Base-by-base conservation (phyloP, 2,888 invertebrate genomes). In the Lasioglossum oenotherae region DNA sequence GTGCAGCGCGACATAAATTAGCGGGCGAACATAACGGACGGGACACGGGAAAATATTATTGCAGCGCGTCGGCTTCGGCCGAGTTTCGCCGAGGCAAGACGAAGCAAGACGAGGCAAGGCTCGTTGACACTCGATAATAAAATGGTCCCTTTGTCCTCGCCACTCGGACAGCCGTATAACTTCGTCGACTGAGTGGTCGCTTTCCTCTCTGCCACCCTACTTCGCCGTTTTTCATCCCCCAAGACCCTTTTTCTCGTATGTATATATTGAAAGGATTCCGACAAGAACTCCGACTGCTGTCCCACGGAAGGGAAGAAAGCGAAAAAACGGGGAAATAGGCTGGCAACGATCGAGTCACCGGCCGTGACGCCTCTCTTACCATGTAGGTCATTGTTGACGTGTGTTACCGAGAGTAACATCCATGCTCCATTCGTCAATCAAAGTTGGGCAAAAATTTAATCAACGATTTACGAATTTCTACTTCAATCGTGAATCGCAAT, bases 21-120 rank as follows among this genome's bases (percentile, higher is more conserved):
- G 89, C 87, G 60, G 85, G 23, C 77, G 86, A 73, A 82, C 81
- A 84, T 74, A 74, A 84, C 81, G 81, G 69, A 57, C 49, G 79
- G 78, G 90, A 82, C 85, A 87, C 84, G 88, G 80, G 89, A 92
- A 93, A 93, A 93, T 93, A 93, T 93, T 93, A 91, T 93, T 91
- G 86, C 89, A 87, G 35, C 84, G 82, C 81, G 80, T 78, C 80
- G 83, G 71, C 57, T 16, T 64, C 78, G 73, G 74, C 81, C 81
- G 46, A 84, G 80, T 73, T 83, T 87, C 84, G 82, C 84, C 81
- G 74, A 75, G 76, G 67, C 31, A 27, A 23, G 75, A 27, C 78
- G 46, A 35, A 77, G 88, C 85, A 84, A 82, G 80, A 74, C 80
- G 84, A 76, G 79, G 88, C 85, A 83, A 82, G 80, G 5, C 31